These are phyloP conservation scores for Paramuricea clavata DNA, from an alignment of 92 coral and sea anemone species.

Conservation along the genomic window DNA sequence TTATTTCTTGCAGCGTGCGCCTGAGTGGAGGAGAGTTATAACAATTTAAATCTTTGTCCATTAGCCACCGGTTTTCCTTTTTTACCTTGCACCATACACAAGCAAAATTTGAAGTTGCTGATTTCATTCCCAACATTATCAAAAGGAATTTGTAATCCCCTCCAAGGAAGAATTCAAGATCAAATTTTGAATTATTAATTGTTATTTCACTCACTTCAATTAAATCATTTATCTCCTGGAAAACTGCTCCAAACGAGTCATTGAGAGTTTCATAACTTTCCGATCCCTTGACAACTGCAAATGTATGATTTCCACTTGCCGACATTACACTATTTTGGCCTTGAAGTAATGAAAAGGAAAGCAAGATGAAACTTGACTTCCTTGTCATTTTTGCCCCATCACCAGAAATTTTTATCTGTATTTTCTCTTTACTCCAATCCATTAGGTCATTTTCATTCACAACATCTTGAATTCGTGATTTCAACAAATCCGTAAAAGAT, in stretches of 20 bases:
- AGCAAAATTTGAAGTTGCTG: not conserved
- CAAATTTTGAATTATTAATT: slow-evolving; percentile 7
- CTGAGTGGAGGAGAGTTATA: not conserved
- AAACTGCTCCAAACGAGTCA: slow-evolving; percentile 55
- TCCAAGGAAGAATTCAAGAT: no score
- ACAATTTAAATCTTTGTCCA: not conserved
- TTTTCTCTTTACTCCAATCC: slow-evolving; percentile 75
- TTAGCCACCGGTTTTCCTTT: not conserved
- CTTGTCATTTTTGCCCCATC: no score
- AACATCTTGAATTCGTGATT: not conserved
- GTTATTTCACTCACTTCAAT: slow-evolving; percentile 39
- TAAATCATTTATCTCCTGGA: slow-evolving; percentile 53
- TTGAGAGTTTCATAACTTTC: no score
- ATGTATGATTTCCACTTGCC: no score
- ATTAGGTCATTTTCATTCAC: not conserved
- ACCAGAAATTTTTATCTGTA: no score
- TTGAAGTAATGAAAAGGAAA: slow-evolving; percentile 63
- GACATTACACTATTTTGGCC: slow-evolving; percentile 61
- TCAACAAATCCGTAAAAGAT: slow-evolving; percentile 49
- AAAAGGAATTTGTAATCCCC: no score
- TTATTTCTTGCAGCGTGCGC: no score
- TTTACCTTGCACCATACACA: not conserved
- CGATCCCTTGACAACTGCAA: no score
- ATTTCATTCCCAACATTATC: not conserved
- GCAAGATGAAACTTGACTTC: slow-evolving; percentile 65